Percentiles rank a stretch among this genome's conserved stretches.
phyloP scores from a whole-genome alignment of 1,140 invertebrate species.

The Nylanderia fulva region DNA sequence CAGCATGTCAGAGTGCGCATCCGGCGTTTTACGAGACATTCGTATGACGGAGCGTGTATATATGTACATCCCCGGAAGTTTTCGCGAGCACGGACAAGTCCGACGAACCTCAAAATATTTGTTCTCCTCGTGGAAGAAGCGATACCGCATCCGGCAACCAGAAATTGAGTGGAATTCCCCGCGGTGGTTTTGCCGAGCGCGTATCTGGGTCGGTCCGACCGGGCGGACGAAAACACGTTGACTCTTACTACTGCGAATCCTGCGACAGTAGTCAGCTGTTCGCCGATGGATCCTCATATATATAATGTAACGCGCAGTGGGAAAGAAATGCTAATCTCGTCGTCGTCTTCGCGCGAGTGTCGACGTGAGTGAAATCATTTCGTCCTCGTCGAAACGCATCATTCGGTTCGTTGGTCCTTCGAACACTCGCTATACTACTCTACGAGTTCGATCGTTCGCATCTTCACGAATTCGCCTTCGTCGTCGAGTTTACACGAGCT shows the following conservation, averaged over 20 bases:
- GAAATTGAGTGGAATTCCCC: conserved; percentile 62
- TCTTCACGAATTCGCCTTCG: background rate
- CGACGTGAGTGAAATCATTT: conserved; percentile 19
- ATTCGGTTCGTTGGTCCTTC: background rate
- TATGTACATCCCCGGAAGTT: conserved; percentile 38
- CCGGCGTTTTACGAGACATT: conserved; percentile 14
- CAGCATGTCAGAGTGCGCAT: conserved; percentile 8
- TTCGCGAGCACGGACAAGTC: background rate
- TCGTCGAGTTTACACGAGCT: background rate
- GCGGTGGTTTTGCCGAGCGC: conserved; percentile 53
- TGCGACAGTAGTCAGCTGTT: conserved; percentile 36
- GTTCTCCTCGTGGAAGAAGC: conserved; percentile 40
- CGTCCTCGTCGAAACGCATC: background rate
- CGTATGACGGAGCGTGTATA: conserved; percentile 10
- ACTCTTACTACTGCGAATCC: conserved; percentile 58
- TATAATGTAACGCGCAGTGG: background rate
- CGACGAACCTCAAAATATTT: conserved; percentile 65
- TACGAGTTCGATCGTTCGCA: background rate
- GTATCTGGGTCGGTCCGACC: conserved; percentile 58
- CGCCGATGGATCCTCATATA: conserved; percentile 45
- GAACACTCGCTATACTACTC: background rate
- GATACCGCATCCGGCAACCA: conserved; percentile 35
- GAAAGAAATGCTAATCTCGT: conserved; percentile 43
- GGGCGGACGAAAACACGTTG: conserved; percentile 53
- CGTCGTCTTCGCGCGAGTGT: background rate